Evolutionary conservation across 2,888 invertebrate species (phyloP), one percentile per base, ranked within the genome.

Genomic region (Syrista parreyssii): DNA sequence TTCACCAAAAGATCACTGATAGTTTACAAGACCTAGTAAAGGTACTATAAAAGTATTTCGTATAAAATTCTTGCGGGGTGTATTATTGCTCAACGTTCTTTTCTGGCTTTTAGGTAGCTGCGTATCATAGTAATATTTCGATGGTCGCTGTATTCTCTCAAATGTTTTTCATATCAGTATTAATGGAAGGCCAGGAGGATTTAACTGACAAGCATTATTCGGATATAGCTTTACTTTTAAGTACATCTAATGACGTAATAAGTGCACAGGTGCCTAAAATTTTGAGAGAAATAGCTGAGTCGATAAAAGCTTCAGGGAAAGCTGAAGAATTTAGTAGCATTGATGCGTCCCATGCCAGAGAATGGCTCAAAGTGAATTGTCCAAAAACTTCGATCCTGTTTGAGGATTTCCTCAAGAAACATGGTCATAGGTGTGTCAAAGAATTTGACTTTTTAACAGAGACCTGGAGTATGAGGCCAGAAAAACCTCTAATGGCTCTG

Each of bases 211-310:
- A 95, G 30, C 94, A 95, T 82, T 94, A 94, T 84, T 93, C 93
- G 68, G 97, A 97, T 89, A 94, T 96, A 73, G 94, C 95, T 0
- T 86, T 93, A 35, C 89, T 97, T 33, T 92, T 97, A 68, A 94
- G 95, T 15, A 94, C 95, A 0, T 95, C 95, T 83, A 91, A 91
- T 0, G 94, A 95, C 81, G 95, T 96, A 0, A 92, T 96, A 75
- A 96, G 97, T 31, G 96, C 95, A 0, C 96, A 96, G 87, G 94
- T 97, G 12, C 95, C 96, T 0, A 89, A 91, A 30, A 92, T 92
- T 0, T 85, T 94, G 4, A 91, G 92, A 30, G 90, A 92, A 68
- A 89, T 95, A 36, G 92, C 92, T 0, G 88, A 89, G 23, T 88
- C 90, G 68, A 91, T 95, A 73, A 90, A 92, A 55, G 84, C 88